Evolutionary conservation across 2,888 invertebrate species (phyloP), one percentile per base, ranked within the genome.

Genomic region (Podotricha telesiphe): DNA sequence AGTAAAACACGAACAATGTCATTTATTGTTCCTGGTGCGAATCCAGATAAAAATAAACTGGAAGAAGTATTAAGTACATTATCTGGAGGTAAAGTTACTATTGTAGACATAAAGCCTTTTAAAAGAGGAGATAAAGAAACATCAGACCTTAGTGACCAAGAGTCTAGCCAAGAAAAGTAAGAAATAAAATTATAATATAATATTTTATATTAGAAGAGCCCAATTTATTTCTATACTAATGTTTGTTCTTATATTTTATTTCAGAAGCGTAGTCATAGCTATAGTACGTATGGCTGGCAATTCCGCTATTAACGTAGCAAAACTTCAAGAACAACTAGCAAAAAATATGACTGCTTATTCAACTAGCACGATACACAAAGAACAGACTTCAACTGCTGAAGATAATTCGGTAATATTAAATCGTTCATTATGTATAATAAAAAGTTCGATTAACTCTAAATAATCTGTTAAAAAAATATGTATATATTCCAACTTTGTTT

Each of bases 21-120:
- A 19, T 98, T 98, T 84, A 95, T 98, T 70, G 95, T 98, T 48
- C 96, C 97, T 5, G 96, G 96, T 58, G 94, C 94, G 65, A 95
- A 96, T 83, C 96, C 96, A 10, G 96, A 97, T 85, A 95, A 95
- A 74, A 91, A 91, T 67, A 95, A 95, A 78, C 94, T 97, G 17
- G 96, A 96, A 82, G 95, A 96, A 79, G 95, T 96, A 48, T 89
- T 98, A 40, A 95, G 95, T 71, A 94, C 95, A 34, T 94, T 97
- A 53, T 97, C 97, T 0, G 97, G 97, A 1, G 96, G 96, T 3
- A 95, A 95, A 82, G 96, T 97, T 0, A 95, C 94, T 59, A 96
- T 97, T 67, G 94, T 96, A 78, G 95, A 96, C 68, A 95, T 97
- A 55, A 94, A 95, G 72, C 96, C 96, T 0, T 95, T 96, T 77